Conservation (phyloP, 2,888 invertebrate genomes). For the Chloroclysta siterata region DNA sequence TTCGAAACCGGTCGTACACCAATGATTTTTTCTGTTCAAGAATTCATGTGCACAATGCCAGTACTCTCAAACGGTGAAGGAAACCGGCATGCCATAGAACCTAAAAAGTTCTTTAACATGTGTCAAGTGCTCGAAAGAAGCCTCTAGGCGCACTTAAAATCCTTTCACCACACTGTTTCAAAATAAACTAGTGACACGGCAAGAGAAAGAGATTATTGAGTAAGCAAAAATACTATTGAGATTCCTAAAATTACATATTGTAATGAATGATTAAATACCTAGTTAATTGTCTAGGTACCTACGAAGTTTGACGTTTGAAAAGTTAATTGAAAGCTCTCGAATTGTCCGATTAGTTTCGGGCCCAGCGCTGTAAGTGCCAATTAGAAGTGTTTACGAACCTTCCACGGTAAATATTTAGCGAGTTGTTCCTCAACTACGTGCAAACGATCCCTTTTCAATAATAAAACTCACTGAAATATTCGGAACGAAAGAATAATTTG, state of each 20-base stretch:
- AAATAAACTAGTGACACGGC: too few relatives aligned
- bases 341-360: conserved; percentile 51
- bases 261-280: not conserved
- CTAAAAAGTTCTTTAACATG: too few relatives aligned
- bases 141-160: too few relatives aligned
- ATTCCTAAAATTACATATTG: not conserved
- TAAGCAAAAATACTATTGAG: too few relatives aligned
- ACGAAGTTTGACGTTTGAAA: conserved; percentile 26
- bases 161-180: too few relatives aligned
- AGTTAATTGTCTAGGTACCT: conserved; percentile 3
- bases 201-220: too few relatives aligned
- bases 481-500: conserved; percentile 39
- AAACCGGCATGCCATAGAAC: too few relatives aligned
- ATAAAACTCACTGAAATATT: conserved; percentile 41
- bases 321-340: conserved; percentile 29
- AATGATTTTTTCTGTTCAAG: too few relatives aligned
- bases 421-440: conserved; percentile 44
- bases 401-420: conserved; percentile 52
- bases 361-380: conserved; percentile 52
- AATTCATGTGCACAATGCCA: too few relatives aligned
- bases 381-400: conserved; percentile 55
- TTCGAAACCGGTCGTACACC: too few relatives aligned
- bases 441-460: conserved; percentile 44
- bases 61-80: too few relatives aligned
- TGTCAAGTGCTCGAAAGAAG: too few relatives aligned